A percentile compares a stretch with the other conserved stretches of the same genome.
phyloP scores from a whole-genome alignment of 2,888 invertebrate species.

The Stenotaenia linearis region DNA sequence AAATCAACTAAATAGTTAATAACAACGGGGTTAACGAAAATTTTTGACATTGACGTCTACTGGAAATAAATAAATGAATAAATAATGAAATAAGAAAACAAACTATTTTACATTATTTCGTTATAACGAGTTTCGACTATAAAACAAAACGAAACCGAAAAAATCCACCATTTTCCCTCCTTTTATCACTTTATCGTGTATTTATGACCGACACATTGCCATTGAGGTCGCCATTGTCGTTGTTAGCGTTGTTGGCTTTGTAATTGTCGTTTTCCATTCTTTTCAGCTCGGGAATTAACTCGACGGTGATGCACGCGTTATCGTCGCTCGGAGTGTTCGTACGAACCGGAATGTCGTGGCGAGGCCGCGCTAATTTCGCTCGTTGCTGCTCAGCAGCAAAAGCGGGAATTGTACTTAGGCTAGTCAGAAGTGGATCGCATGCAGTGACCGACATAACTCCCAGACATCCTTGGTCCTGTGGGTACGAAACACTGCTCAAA shows the following conservation, averaged over 20 bases:
- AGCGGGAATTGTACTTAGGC: background rate
- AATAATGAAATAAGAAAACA: no score
- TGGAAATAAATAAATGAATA: no score
- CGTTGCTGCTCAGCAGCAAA: constrained; percentile 10
- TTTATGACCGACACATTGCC: background rate
- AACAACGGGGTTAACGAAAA: no score
- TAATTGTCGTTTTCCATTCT: background rate
- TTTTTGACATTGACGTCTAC: no score
- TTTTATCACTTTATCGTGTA: background rate
- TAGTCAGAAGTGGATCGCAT: background rate
- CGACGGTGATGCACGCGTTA: background rate
- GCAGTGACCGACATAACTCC: background rate
- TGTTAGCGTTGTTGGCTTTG: background rate
- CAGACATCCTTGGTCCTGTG: constrained; percentile 1
- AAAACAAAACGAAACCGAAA: background rate
- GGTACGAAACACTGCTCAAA: constrained; percentile 27
- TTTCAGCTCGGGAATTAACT: background rate
- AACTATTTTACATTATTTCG: no score
- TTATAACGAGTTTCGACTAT: no score
- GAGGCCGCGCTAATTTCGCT: background rate
- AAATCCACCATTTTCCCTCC: background rate
- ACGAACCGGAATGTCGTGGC: background rate
- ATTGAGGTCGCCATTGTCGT: background rate
- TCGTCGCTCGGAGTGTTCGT: background rate
- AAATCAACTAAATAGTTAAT: no score